These are phyloP conservation scores for Podotricha telesiphe DNA, from an alignment of 2,888 invertebrate species.

Conservation along the genomic window DNA sequence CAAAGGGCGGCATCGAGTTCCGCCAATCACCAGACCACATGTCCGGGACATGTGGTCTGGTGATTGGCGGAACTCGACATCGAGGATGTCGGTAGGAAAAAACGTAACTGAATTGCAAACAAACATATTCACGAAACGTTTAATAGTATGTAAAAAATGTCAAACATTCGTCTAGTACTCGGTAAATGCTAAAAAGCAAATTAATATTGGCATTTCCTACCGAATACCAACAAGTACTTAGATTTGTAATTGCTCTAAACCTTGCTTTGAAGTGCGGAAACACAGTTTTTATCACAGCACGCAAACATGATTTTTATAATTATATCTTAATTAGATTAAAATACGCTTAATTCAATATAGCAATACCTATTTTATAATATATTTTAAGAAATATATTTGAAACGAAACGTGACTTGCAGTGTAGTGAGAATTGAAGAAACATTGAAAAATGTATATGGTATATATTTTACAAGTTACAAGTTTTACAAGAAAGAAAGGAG, in stretches of 20 bases:
- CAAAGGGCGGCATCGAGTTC: too few species aligned
- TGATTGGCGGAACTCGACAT: too few species aligned
- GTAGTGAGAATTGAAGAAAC: too few species aligned
- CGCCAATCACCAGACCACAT: too few species aligned
- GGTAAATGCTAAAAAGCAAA: slow-evolving; percentile 27
- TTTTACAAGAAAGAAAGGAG: too few species aligned
- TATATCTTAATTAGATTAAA: slow-evolving; percentile 27
- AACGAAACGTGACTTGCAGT: too few species aligned
- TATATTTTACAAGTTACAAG: too few species aligned
- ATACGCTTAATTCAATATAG: slow-evolving; percentile 4
- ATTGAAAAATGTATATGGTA: too few species aligned
- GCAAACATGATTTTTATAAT: slow-evolving; percentile 12
- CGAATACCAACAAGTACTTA: slow-evolving; percentile 27
- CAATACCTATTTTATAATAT: background rate
- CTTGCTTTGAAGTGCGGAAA: slow-evolving; percentile 30
- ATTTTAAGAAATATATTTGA: background rate
- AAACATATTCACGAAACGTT: background rate
- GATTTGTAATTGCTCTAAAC: slow-evolving; percentile 25
- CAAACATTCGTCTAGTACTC: slow-evolving; percentile 16
- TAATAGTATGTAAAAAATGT: slow-evolving; percentile 22
- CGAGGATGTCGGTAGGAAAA: too few species aligned
- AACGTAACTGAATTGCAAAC: background rate
- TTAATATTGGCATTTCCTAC: slow-evolving; percentile 29
- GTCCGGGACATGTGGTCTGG: too few species aligned
- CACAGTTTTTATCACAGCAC: slow-evolving; percentile 21